Conservation (phyloP, 2,797 vertebrate genomes). For the Champsocephalus gunnari region DNA sequence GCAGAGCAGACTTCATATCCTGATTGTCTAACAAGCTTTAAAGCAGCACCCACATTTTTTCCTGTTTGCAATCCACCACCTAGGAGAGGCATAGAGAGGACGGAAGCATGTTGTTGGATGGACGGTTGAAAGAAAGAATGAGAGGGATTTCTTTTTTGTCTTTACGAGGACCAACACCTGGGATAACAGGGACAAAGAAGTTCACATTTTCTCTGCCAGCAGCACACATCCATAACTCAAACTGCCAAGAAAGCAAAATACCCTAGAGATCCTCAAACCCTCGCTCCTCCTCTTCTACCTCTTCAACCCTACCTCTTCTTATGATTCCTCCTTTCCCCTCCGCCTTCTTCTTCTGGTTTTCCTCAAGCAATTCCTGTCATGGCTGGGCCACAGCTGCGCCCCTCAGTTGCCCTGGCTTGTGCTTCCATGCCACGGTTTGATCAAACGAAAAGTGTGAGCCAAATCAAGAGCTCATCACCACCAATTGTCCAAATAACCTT, state of each 20-base stretch:
- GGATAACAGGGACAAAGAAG: slow-evolving; percentile 64
- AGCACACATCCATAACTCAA: slow-evolving; percentile 61
- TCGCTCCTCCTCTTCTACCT: slow-evolving; percentile 24
- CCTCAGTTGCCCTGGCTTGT: slow-evolving; percentile 41
- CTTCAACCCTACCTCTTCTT: slow-evolving; percentile 20
- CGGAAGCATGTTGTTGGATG: slow-evolving; percentile 49
- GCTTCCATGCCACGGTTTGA: slow-evolving; percentile 54
- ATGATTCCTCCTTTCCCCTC: slow-evolving; percentile 9
- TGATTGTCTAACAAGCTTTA: slow-evolving; percentile 43
- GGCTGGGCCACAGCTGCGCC: slow-evolving; percentile 60
- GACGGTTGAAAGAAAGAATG: slow-evolving; percentile 49
- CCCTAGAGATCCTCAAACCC: slow-evolving; percentile 34
- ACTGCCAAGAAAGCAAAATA: slow-evolving; percentile 53
- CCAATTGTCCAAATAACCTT: slow-evolving; percentile 82
- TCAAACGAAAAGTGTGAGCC: slow-evolving; percentile 70
- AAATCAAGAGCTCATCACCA: slow-evolving; percentile 81
- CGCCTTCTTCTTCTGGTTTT: slow-evolving; percentile 52
- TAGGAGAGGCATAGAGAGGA: slow-evolving; percentile 34
- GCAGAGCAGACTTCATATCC: slow-evolving; percentile 51
- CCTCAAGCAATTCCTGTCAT: slow-evolving; percentile 57
- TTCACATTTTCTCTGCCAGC: slow-evolving; percentile 62
- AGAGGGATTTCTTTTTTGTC: slow-evolving; percentile 24
- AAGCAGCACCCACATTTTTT: slow-evolving; percentile 47
- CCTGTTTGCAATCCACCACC: slow-evolving; percentile 40
- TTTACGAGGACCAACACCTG: slow-evolving; percentile 67